Base-by-base conservation (phyloP, 30 jellyfish, hydroid and myxozoan species). In the Catostylus mosaicus region DNA sequence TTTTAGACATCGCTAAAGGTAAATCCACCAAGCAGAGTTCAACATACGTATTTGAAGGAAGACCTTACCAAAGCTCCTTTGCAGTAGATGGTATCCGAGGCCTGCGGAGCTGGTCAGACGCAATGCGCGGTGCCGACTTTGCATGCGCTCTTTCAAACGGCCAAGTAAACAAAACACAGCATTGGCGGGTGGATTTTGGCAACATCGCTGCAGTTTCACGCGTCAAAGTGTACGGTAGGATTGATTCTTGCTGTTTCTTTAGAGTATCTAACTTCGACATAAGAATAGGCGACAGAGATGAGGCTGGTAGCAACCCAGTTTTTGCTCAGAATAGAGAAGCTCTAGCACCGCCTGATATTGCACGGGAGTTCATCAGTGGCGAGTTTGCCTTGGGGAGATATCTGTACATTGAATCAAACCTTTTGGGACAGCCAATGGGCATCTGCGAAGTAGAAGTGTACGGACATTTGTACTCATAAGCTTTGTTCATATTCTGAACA, bases 151-250 rank as follows among this genome's bases (percentile, higher is more conserved):
- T 6, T 43, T 6, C 56, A 43, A 43, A 43, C n/a, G n/a, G n/a
- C n/a, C n/a, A n/a, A n/a, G n/a, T n/a, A n/a, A n/a, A n/a, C n/a
- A n/a, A n/a, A n/a, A n/a, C n/a, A n/a, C n/a, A n/a, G n/a, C n/a
- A n/a, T 29, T 61, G 74, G 74, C 12, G 74, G 43, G 74, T 61
- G 40, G 74, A 61, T 26, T 61, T 61, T 29, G 74, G 74, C 12
- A 9, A 43, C 23, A 23, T 34, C 1, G 74, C 74, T 26, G 43
- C 18, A 1, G 18, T 61, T 8, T 61, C 45, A n/a, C 30, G 43
- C 23, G 18, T 61, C 4, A 61, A n/a, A 30, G 35, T 61, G 1
- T 61, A 61, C 74, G 40, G 29, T 34, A 30, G 74, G 36, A 43
- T 24, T 2, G 74, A 61, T 43, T n/a, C n/a, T n/a, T 61, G 74